phyloP scores from a whole-genome alignment of 2,113 vertebrate genomes.

The Prinia subflava region DNA sequence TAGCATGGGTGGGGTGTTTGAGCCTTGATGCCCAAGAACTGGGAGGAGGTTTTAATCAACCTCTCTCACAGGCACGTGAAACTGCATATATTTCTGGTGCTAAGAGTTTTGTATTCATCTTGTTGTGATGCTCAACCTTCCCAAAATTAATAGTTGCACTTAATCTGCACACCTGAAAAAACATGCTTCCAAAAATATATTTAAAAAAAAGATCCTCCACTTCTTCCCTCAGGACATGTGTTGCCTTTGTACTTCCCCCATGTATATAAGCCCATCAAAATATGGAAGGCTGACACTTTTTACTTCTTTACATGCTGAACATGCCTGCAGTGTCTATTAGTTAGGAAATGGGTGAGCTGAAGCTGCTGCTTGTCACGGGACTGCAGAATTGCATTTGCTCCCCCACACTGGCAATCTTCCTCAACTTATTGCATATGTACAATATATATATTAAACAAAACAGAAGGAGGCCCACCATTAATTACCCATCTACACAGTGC shows the following conservation, averaged over 20 bases:
- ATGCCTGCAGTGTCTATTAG: neutral
- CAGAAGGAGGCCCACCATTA: conserved; percentile 3
- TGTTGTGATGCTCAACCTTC: neutral
- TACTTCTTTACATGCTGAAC: neutral
- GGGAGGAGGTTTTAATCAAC: neutral
- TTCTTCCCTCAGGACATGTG: neutral
- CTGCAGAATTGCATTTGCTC: neutral
- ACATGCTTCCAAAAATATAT: neutral
- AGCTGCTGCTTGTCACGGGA: neutral
- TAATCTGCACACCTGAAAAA: neutral
- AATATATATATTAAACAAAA: conserved; percentile 20
- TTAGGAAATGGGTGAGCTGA: neutral
- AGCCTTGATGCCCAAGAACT: neutral
- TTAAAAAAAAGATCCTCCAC: neutral
- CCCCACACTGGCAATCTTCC: neutral
- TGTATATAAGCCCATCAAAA: neutral
- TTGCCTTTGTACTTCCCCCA: neutral
- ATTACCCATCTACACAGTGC: conserved; percentile 29
- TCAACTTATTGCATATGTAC: neutral
- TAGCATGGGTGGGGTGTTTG: neutral
- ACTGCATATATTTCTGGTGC: neutral
- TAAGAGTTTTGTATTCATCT: neutral
- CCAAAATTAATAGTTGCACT: neutral
- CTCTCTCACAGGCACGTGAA: neutral
- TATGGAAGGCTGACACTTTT: neutral